Percentiles rank a stretch among this genome's conserved stretches.
Conservation (phyloP, 2,113 vertebrate genomes). For the Petrocephalus microphthalmus region DNA sequence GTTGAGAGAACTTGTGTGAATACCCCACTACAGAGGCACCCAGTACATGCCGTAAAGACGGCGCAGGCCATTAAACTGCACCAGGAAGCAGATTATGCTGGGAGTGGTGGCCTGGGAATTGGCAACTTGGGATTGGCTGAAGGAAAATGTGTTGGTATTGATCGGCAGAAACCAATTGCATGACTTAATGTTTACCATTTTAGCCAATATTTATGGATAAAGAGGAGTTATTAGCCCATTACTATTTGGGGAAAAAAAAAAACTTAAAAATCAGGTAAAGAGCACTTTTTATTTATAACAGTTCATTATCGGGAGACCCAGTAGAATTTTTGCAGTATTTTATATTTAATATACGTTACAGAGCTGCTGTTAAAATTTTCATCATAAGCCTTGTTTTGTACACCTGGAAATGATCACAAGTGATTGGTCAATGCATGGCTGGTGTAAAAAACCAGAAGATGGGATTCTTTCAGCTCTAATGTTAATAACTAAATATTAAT, state of each 20-base stretch:
- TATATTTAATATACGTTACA: not conserved
- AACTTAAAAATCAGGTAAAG: not conserved
- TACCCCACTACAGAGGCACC: constrained; percentile 36
- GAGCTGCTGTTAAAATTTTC: not conserved
- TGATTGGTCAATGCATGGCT: no score
- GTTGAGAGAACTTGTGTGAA: constrained; percentile 38
- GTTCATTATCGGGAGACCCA: not conserved
- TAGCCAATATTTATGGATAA: constrained; percentile 46
- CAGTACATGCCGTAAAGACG: constrained; percentile 42
- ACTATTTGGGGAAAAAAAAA: not conserved
- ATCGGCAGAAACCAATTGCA: constrained; percentile 43
- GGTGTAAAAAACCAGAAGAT: no score
- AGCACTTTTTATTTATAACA: not conserved
- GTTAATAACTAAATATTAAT: no score
- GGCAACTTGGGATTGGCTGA: constrained; percentile 33
- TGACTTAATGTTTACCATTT: constrained; percentile 49
- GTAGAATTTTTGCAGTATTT: not conserved
- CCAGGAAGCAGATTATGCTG: constrained; percentile 45
- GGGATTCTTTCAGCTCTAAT: no score
- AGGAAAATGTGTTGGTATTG: constrained; percentile 41
- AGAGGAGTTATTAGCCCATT: constrained; percentile 13
- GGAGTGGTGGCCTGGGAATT: constrained; percentile 37
- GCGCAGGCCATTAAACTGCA: constrained; percentile 47
- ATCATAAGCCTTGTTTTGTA: not conserved
- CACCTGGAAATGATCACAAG: not conserved